Conservation (phyloP, 2,797 vertebrate species). For the Eulemur mongoz region DNA sequence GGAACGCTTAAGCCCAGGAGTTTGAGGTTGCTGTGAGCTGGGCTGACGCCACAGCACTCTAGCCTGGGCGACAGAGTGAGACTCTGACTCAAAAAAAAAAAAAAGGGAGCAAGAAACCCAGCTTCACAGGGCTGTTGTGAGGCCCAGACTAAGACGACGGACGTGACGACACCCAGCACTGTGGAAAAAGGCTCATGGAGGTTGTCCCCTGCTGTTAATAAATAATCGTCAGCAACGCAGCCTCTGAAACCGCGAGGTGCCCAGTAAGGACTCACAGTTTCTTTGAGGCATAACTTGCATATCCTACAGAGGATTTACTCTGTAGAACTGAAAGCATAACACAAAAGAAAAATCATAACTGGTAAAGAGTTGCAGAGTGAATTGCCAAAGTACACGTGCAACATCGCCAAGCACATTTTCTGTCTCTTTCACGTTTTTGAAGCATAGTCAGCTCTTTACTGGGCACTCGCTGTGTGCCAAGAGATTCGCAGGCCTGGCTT, state of each 20-base stretch:
- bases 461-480: not conserved
- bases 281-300: not conserved
- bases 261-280: not conserved
- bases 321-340: not conserved
- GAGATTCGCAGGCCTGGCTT: not conserved
- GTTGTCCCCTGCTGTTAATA: accelerated
- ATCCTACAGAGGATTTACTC: not conserved
- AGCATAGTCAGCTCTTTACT: not conserved
- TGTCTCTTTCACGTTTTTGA: not conserved
- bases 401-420: too few relatives aligned
- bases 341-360: not conserved
- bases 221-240: accelerated
- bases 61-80: too few relatives aligned
- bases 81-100: not conserved
- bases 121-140: not conserved
- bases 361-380: not conserved
- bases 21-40: too few relatives aligned
- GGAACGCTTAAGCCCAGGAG: too few relatives aligned
- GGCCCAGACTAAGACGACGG: accelerated
- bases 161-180: not conserved
- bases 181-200: accelerated
- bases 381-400: not conserved
- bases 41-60: too few relatives aligned
- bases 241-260: accelerated
- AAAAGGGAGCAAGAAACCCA: not conserved